Conservation (phyloP, 2,888 invertebrate genomes). For the Oligia latruncula region DNA sequence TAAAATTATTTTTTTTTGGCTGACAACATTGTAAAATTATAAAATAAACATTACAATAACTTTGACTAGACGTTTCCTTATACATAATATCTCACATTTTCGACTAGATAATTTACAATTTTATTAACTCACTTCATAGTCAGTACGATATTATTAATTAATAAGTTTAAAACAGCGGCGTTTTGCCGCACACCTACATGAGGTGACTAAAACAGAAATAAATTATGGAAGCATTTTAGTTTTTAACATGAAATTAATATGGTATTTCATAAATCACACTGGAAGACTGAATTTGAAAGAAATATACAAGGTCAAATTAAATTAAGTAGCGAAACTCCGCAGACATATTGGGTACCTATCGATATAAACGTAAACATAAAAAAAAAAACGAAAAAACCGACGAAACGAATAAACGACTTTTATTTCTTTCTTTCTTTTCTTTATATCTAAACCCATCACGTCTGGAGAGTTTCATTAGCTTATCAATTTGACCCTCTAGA, state of each 20-base stretch:
- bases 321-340: neutral
- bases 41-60: constrained; percentile 18
- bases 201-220: constrained; percentile 16
- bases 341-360: neutral
- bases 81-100: constrained; percentile 46
- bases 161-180: constrained; percentile 38
- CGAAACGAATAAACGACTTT: too few relatives aligned
- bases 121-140: constrained; percentile 46
- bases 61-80: constrained; percentile 55
- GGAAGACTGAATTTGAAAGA: constrained; percentile 17
- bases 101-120: constrained; percentile 54
- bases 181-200: neutral
- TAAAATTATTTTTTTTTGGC: neutral
- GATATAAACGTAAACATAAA: too few relatives aligned
- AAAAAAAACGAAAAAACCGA: too few relatives aligned
- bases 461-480: neutral
- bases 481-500: neutral
- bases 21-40: constrained; percentile 21
- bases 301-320: neutral
- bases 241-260: neutral
- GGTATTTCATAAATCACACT: neutral
- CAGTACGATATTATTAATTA: constrained; percentile 57
- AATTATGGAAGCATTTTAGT: constrained; percentile 26
- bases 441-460: neutral
- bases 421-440: too few relatives aligned